A percentile compares a stretch with the other conserved stretches of the same genome.
These are phyloP conservation scores for Euplagia quadripunctaria DNA, from an alignment of 2,888 invertebrate genomes.

Conservation along the genomic window DNA sequence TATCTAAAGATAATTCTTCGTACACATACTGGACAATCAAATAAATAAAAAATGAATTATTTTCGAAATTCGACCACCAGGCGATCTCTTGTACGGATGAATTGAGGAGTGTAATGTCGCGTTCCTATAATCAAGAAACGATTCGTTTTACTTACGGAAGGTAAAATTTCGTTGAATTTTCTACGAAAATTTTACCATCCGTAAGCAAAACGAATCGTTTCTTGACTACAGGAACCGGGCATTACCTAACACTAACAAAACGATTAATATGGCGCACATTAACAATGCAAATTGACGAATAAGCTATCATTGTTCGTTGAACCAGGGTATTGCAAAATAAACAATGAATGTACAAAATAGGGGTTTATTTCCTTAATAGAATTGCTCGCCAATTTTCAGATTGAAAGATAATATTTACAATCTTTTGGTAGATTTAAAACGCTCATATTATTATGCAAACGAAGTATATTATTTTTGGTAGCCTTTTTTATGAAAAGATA, in stretches of 20 bases:
- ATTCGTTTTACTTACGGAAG: no score
- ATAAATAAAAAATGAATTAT: no score
- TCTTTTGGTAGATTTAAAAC: slow-evolving; percentile 30
- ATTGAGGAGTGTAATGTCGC: no score
- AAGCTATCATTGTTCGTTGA: slow-evolving; percentile 62
- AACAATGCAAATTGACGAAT: slow-evolving; percentile 70
- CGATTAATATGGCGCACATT: slow-evolving; percentile 58
- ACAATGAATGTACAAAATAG: slow-evolving; percentile 60
- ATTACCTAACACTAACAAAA: slow-evolving; percentile 41
- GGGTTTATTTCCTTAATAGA: slow-evolving; percentile 51
- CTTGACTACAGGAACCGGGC: no score
- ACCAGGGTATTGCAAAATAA: slow-evolving; percentile 56
- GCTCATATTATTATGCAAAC: slow-evolving; percentile 36
- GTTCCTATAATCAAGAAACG: no score
- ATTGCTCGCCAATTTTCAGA: slow-evolving; percentile 50
- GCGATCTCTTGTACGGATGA: no score
- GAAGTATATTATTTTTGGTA: background rate
- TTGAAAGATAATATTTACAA: slow-evolving; percentile 53
- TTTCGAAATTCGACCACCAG: no score
- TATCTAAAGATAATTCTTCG: no score
- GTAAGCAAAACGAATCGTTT: no score
- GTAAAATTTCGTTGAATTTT: no score
- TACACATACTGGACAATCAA: no score
- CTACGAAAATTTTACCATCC: no score
- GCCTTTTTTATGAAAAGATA: background rate